Conservation (phyloP, 2,113 vertebrate species). For the Plecturocebus donacophilus region DNA sequence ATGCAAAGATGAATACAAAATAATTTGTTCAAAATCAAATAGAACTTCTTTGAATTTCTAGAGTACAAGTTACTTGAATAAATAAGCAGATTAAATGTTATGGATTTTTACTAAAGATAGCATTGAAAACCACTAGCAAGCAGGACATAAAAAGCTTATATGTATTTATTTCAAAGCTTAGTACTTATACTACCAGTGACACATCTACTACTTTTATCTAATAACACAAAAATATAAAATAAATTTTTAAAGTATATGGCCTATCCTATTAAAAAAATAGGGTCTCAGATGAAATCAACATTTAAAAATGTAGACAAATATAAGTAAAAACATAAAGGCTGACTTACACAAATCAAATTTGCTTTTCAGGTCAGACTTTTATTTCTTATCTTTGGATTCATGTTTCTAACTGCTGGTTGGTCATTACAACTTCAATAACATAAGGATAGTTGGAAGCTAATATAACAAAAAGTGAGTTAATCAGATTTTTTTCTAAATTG, state of each 20-base stretch:
- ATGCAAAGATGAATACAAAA: neutral
- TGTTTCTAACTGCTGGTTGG: neutral
- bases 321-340: neutral
- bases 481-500: neutral
- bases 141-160: neutral
- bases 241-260: neutral
- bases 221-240: neutral
- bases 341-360: neutral
- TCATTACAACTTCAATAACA: neutral
- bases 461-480: neutral
- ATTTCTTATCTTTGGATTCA: neutral
- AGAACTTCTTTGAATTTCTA: too few relatives aligned
- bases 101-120: neutral
- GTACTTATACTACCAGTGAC: neutral
- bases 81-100: conserved; percentile 18
- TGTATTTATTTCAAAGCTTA: neutral
- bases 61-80: neutral
- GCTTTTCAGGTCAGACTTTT: neutral
- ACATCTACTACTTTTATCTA: neutral
- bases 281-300: neutral
- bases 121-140: neutral
- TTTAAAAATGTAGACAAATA: conserved; percentile 8
- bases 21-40: neutral
- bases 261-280: neutral
- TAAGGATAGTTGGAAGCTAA: neutral